Evolutionary conservation across 1,140 invertebrate genomes (phyloP).

Genomic region (Eurosta solidaginis): DNA sequence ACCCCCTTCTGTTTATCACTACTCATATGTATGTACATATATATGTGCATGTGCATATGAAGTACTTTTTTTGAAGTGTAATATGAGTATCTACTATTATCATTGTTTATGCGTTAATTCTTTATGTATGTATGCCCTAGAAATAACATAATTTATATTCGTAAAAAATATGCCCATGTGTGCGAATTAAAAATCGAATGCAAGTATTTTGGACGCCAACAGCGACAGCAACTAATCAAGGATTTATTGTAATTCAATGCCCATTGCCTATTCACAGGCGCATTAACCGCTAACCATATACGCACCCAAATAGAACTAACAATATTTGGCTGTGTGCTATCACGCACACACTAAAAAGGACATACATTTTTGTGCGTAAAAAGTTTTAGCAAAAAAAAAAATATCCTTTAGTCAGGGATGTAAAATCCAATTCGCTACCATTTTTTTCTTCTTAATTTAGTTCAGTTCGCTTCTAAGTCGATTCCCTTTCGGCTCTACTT

Average conservation of each 20-base stretch:
- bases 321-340: no score
- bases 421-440: neutral
- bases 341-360: neutral
- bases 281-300: neutral
- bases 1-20: neutral
- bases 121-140: neutral
- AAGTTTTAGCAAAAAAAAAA: neutral
- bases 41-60: neutral
- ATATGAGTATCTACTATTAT: no score
- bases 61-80: no score
- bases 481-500: conserved; percentile 12
- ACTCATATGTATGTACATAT: neutral
- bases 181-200: neutral
- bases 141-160: neutral
- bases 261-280: conserved; percentile 18
- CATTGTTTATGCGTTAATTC: neutral
- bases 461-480: neutral
- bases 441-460: neutral
- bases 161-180: neutral
- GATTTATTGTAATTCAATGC: conserved; percentile 22
- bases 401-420: conserved; percentile 17
- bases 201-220: neutral
- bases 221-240: conserved; percentile 5
- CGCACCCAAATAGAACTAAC: no score
- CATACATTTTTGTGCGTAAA: neutral